phyloP scores from a whole-genome alignment of 2,797 vertebrate species.

The Manis pentadactyla region DNA sequence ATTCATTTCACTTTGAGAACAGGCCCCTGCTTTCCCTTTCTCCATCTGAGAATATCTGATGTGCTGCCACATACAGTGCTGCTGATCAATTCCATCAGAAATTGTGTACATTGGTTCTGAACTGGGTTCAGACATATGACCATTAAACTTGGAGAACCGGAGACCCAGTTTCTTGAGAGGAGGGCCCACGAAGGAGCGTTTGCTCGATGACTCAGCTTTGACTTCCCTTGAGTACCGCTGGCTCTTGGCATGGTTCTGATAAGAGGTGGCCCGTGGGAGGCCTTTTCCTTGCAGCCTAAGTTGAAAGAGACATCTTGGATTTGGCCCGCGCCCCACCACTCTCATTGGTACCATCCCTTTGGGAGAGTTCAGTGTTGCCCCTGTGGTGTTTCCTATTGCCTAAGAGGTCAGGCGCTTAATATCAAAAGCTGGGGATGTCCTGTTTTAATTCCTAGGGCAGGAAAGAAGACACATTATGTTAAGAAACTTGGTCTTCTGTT shows the following conservation, averaged over 20 bases:
- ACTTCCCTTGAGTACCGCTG: slow-evolving; percentile 87
- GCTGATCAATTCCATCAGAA: slow-evolving; percentile 94
- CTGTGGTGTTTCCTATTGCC: slow-evolving; percentile 94
- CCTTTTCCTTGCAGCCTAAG: slow-evolving; percentile 87
- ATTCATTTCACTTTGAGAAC: slow-evolving; percentile 93
- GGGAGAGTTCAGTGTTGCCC: slow-evolving; percentile 92
- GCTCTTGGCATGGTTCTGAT: slow-evolving; percentile 92
- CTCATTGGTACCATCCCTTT: slow-evolving; percentile 89
- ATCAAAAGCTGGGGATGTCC: slow-evolving; percentile 98
- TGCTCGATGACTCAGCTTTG: slow-evolving; percentile 94
- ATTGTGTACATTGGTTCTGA: slow-evolving; percentile 94
- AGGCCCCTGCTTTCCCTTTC: slow-evolving; percentile 88
- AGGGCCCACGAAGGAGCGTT: slow-evolving; percentile 90
- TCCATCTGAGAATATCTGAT: slow-evolving; percentile 91
- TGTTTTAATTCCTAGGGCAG: slow-evolving; percentile 94
- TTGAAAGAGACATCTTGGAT: slow-evolving; percentile 91
- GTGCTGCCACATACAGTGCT: slow-evolving; percentile 92
- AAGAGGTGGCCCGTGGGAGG: slow-evolving; percentile 92
- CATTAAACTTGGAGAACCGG: slow-evolving; percentile 95
- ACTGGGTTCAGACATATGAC: slow-evolving; percentile 89
- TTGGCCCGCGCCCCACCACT: slow-evolving; percentile 89
- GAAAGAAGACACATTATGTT: slow-evolving; percentile 31
- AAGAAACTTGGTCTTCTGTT: background rate
- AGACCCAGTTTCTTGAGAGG: slow-evolving; percentile 95
- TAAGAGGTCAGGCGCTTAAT: slow-evolving; percentile 94